Evolutionary conservation across 2,797 vertebrate species (phyloP).

Genomic region (Rhinatrema bivittatum): DNA sequence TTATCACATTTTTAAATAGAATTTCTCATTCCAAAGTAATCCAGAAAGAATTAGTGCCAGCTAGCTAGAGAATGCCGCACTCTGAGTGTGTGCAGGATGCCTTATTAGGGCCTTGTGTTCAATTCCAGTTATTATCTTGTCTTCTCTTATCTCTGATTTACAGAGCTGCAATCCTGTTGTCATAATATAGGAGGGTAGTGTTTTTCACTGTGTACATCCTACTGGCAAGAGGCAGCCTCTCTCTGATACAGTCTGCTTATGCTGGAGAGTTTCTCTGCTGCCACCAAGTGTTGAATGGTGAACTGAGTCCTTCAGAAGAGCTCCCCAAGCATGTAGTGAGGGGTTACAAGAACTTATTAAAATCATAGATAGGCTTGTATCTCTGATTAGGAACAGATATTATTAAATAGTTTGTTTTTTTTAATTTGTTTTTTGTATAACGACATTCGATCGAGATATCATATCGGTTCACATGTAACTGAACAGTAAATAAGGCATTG

Average conservation of each 20-base stretch:
- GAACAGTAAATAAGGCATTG: no score
- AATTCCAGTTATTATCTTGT: background rate
- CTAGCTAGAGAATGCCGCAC: background rate
- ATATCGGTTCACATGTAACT: no score
- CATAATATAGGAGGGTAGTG: background rate
- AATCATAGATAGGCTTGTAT: no score
- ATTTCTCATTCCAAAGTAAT: slow-evolving; percentile 12
- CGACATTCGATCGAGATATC: no score
- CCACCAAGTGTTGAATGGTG: no score
- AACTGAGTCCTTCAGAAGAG: no score
- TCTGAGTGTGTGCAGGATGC: accelerated
- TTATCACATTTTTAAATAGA: slow-evolving; percentile 9
- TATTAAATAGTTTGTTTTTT: no score
- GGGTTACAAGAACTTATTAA: no score
- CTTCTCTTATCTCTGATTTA: background rate
- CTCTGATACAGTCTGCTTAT: background rate
- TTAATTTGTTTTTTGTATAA: no score
- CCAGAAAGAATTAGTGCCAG: slow-evolving; percentile 4
- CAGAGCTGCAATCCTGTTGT: background rate
- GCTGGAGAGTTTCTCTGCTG: no score
- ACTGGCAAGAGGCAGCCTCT: background rate
- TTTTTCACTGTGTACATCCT: background rate
- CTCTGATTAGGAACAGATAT: no score
- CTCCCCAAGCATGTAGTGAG: no score
- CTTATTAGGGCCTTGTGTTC: slow-evolving; percentile 5